A percentile compares a stretch with the other conserved stretches of the same genome.
Conservation (phyloP, 2,888 invertebrate genomes). For the Stenurella melanura region DNA sequence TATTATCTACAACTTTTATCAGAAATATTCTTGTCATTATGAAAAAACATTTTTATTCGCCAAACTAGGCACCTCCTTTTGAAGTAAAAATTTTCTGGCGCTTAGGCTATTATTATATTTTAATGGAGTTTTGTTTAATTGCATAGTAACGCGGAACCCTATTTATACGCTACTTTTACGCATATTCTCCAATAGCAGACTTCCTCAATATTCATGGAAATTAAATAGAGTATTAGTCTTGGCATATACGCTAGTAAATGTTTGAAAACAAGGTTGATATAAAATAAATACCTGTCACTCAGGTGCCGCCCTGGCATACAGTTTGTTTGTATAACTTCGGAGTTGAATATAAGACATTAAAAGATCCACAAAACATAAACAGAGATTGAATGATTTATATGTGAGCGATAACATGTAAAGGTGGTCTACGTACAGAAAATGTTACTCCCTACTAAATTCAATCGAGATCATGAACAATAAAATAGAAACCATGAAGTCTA, state of each 20-base stretch:
- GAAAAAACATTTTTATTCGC: too few species aligned
- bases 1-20: too few species aligned
- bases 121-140: too few species aligned
- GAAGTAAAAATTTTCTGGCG: too few species aligned
- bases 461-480: slow-evolving; percentile 30
- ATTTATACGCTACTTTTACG: not conserved
- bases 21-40: too few species aligned
- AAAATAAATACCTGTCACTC: slow-evolving; percentile 55
- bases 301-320: slow-evolving; percentile 51
- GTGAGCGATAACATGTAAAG: slow-evolving; percentile 29
- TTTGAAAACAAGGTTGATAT: slow-evolving; percentile 32
- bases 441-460: slow-evolving; percentile 37
- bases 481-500: slow-evolving; percentile 41
- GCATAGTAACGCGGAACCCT: not conserved
- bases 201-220: slow-evolving; percentile 15
- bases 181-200: not conserved
- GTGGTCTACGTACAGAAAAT: slow-evolving; percentile 10
- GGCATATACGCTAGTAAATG: slow-evolving; percentile 27
- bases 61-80: too few species aligned
- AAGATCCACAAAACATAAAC: slow-evolving; percentile 45
- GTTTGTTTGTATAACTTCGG: slow-evolving; percentile 51
- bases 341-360: slow-evolving; percentile 43
- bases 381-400: slow-evolving; percentile 50
- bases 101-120: too few species aligned
- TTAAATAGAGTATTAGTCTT: slow-evolving; percentile 36